These are phyloP conservation scores for Phataginus tetradactyla DNA, from an alignment of 2,797 vertebrate species.

Conservation along the genomic window DNA sequence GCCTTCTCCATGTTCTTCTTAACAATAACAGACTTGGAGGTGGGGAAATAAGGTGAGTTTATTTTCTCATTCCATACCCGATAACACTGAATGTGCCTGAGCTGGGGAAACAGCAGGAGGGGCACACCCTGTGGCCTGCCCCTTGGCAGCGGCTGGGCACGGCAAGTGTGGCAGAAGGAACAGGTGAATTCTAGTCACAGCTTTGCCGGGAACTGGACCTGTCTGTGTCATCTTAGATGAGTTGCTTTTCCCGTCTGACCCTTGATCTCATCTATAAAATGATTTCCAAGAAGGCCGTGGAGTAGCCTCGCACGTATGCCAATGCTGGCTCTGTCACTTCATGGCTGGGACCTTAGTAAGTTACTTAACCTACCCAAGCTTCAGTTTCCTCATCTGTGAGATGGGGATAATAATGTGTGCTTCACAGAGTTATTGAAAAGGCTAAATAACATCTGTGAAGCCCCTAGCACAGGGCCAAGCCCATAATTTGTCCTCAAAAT, in stretches of 20 bases:
- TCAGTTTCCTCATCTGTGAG: neutral
- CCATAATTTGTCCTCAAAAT: neutral
- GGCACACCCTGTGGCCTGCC: too few species aligned
- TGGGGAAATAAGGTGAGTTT: neutral
- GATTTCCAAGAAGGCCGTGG: neutral
- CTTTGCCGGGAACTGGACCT: neutral
- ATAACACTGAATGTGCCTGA: neutral
- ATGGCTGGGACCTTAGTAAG: neutral
- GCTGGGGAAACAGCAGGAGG: neutral
- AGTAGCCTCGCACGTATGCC: neutral
- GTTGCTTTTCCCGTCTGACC: neutral
- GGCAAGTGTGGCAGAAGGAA: neutral
- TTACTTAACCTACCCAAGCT: neutral
- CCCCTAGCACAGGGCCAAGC: neutral
- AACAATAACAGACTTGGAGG: too few species aligned
- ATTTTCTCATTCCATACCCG: neutral
- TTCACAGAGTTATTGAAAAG: neutral
- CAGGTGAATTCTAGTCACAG: neutral
- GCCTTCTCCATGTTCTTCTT: neutral
- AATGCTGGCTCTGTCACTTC: neutral
- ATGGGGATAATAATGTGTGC: neutral
- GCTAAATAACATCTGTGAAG: neutral
- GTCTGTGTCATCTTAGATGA: neutral
- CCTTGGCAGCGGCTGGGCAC: fast-evolving
- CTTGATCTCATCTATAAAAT: neutral